Percentiles rank a stretch among this genome's conserved stretches.
These are phyloP conservation scores for Hippopotamus amphibius DNA, from an alignment of 2,113 vertebrate genomes.

Conservation along the genomic window DNA sequence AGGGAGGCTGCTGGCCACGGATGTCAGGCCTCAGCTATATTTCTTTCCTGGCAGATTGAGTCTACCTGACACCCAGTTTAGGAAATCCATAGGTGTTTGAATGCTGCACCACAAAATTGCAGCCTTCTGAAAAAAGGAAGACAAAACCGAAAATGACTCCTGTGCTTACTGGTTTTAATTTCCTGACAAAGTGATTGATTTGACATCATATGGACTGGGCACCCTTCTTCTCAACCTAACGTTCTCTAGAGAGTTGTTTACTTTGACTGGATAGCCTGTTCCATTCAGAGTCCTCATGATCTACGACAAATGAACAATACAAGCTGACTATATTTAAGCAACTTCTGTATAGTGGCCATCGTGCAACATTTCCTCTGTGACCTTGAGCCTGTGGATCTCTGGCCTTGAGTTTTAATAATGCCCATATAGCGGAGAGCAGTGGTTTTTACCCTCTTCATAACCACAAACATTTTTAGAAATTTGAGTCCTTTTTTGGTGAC, in stretches of 20 bases:
- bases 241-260: background rate
- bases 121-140: background rate
- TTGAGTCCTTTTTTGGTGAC: background rate
- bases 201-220: background rate
- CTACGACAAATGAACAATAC: background rate
- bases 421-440: background rate
- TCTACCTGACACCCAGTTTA: background rate
- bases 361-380: background rate
- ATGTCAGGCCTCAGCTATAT: fast-evolving
- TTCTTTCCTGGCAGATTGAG: background rate
- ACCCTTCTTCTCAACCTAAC: background rate
- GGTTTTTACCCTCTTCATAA: background rate
- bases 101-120: background rate
- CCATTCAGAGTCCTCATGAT: background rate
- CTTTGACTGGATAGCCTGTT: background rate
- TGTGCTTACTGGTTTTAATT: background rate
- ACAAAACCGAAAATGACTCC: background rate
- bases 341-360: background rate
- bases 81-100: background rate
- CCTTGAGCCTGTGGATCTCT: background rate
- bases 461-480: background rate
- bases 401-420: background rate
- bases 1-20: background rate
- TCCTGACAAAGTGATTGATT: background rate
- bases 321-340: background rate